Conservation (phyloP, 1,140 invertebrate genomes). For the Neuroterus valhalla region DNA sequence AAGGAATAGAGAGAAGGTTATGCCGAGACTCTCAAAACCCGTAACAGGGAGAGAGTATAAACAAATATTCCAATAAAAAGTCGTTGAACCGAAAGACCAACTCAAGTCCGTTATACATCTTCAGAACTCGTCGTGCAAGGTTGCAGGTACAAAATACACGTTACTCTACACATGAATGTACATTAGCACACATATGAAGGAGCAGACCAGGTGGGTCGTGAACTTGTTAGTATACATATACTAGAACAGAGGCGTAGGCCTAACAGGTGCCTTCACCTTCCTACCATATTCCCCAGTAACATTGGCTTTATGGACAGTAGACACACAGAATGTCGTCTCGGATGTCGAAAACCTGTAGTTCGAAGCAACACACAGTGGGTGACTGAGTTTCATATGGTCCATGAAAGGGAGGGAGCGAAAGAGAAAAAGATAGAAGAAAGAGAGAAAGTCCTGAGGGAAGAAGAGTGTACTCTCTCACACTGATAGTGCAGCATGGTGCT, state of each 20-base stretch:
- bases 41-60: no score
- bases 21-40: no score
- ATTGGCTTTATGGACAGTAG: conserved; percentile 9
- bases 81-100: conserved; percentile 3
- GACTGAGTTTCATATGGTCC: conserved; percentile 1
- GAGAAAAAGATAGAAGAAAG: conserved; percentile 32
- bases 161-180: conserved; percentile 10
- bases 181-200: conserved; percentile 21
- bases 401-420: conserved; percentile 32
- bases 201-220: conserved; percentile 19
- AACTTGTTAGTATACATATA: conserved; percentile 5
- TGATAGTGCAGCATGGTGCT: not conserved
- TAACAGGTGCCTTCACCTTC: conserved; percentile 16
- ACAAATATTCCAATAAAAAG: no score
- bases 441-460: conserved; percentile 34
- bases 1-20: no score
- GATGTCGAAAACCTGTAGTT: not conserved
- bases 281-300: conserved; percentile 15
- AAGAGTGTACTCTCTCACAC: conserved; percentile 9
- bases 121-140: conserved; percentile 13
- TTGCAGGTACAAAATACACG: conserved; percentile 3
- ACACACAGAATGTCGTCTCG: not conserved
- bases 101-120: conserved; percentile 11
- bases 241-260: not conserved
- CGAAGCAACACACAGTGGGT: conserved; percentile 19